Conservation (phyloP, 2,888 invertebrate species). For the Phasia obesa region DNA sequence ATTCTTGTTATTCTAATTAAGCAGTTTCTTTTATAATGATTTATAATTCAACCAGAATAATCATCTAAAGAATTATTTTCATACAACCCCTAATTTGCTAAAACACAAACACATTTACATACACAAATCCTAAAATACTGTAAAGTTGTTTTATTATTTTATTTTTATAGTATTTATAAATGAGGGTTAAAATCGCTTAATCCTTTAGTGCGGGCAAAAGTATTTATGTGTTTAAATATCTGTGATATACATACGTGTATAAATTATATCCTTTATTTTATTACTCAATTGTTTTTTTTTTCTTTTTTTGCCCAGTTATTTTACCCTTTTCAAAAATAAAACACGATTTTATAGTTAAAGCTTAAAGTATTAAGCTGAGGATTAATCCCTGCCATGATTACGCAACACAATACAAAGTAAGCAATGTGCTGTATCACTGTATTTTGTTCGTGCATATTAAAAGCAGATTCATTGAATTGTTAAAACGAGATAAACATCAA, state of each 20-base stretch:
- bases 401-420: slow-evolving; percentile 11
- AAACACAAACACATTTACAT: not conserved
- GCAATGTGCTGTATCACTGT: not conserved
- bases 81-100: slow-evolving; percentile 30
- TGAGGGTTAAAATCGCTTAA: slow-evolving; percentile 64
- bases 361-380: slow-evolving; percentile 67
- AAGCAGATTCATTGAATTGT: slow-evolving; percentile 48
- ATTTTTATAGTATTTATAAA: slow-evolving; percentile 26
- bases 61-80: slow-evolving; percentile 12
- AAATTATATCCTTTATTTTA: slow-evolving; percentile 11
- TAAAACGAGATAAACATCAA: slow-evolving; percentile 59
- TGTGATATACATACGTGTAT: not conserved
- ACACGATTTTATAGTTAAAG: slow-evolving; percentile 67
- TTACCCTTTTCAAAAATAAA: slow-evolving; percentile 41
- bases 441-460: slow-evolving; percentile 2
- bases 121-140: not conserved
- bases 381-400: slow-evolving; percentile 62
- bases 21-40: not conserved
- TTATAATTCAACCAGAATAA: slow-evolving; percentile 9
- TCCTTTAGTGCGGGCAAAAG: slow-evolving; percentile 42
- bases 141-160: slow-evolving; percentile 1
- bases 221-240: not conserved
- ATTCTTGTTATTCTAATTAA: slow-evolving; percentile 4
- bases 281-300: slow-evolving; percentile 9
- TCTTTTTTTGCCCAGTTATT: slow-evolving; percentile 62